A percentile compares a stretch with the other conserved stretches of the same genome.
Conservation (phyloP, 2,888 invertebrate species). For the Trimorus sp. region DNA sequence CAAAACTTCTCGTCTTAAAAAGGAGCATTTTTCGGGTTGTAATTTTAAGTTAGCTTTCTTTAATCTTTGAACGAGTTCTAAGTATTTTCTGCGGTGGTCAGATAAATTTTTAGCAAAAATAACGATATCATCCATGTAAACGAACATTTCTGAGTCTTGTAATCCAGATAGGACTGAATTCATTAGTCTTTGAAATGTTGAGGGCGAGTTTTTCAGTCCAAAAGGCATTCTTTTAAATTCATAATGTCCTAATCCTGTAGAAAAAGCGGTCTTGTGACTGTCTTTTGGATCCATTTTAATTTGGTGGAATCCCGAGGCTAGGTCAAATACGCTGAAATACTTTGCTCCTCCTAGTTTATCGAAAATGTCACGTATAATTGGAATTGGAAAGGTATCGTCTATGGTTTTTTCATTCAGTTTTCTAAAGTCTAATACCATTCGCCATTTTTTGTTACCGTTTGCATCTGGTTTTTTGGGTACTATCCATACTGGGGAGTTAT, state of each 20-base stretch:
- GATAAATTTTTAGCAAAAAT: no score
- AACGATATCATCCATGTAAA: constrained; percentile 4
- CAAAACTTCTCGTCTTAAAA: background rate
- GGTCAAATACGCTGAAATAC: no score
- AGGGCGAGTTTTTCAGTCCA: background rate
- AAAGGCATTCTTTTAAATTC: background rate
- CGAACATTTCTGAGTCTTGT: background rate
- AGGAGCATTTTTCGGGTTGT: constrained; percentile 10
- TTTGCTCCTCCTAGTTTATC: background rate
- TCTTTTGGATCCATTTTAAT: background rate
- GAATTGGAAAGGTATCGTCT: background rate
- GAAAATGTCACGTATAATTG: background rate
- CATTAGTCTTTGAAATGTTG: background rate
- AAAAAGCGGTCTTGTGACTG: background rate
- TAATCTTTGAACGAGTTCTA: background rate
- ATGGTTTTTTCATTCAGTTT: constrained; percentile 1
- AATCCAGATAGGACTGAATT: background rate
- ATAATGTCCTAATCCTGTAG: background rate
- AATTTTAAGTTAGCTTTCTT: background rate
- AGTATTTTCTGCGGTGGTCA: background rate
- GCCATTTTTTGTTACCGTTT: background rate
- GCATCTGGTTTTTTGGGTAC: background rate
- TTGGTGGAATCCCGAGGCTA: no score
- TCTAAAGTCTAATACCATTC: background rate
- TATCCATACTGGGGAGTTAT: constrained; percentile 1